Conservation (phyloP, 2,113 vertebrate species). For the Menura novaehollandiae region DNA sequence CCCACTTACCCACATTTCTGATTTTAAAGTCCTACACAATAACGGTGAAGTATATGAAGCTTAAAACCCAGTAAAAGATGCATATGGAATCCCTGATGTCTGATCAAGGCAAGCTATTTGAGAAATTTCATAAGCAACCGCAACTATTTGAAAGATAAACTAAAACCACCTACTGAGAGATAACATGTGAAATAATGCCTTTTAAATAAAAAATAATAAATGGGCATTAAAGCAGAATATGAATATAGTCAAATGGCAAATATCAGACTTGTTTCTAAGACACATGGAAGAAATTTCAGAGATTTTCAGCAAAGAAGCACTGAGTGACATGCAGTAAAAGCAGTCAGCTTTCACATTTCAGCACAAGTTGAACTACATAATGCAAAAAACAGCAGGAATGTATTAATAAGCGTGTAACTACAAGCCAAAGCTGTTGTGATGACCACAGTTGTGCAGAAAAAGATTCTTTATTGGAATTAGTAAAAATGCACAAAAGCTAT, state of each 20-base stretch:
- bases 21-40: slow-evolving; percentile 32
- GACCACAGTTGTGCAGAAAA: not conserved
- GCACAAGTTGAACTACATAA: not conserved
- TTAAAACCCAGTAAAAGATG: slow-evolving; percentile 6
- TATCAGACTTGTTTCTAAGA: slow-evolving; percentile 2
- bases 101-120: not conserved
- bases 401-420: not conserved
- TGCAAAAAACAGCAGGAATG: not conserved
- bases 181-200: not conserved
- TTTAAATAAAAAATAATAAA: slow-evolving; percentile 21
- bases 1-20: not conserved
- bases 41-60: not conserved
- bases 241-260: not conserved
- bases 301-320: not conserved
- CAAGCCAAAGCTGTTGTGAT: not conserved
- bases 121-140: not conserved
- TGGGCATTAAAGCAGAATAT: not conserved
- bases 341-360: not conserved
- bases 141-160: not conserved
- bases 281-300: not conserved
- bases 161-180: slow-evolving; percentile 12
- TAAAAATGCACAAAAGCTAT: not conserved
- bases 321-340: not conserved
- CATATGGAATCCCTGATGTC: not conserved
- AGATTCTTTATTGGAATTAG: not conserved